Base-by-base conservation (phyloP, 2,113 vertebrate species). In the Odocoileus hemionus region DNA sequence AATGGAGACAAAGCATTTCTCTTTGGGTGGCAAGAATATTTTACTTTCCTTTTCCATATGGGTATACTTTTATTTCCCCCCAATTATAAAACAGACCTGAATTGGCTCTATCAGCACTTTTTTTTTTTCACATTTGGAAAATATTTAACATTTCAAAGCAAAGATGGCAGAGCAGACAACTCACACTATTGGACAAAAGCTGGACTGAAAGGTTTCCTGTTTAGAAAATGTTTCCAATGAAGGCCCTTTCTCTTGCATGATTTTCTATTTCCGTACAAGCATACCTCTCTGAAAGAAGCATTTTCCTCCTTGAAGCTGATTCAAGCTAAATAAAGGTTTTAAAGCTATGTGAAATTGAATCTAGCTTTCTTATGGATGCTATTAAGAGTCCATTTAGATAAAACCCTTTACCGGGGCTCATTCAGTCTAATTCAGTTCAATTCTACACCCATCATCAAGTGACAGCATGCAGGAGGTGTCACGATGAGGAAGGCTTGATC, bases 341-440 rank as follows among this genome's bases (percentile, higher is more conserved):
- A 55, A 55, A 55, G 54, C 19, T 55, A 9, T 55, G 54, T 55
- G 79, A 91, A 94, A 58, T 39, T 47, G 61, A 88, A 33, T 70
- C 89, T 95, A 36, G 3, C 67, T 97, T 97, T 97, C 70, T 85
- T 88, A 92, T 57, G 70, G 52, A 94, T 82, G 43, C 28, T 60
- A 26, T 90, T 92, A 90, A 47, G 47, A 47, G 47, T 11, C 28
- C 67, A 76, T 85, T 84, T 92, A 79, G 64, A 80, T 30, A 39
- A 64, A 92, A 86, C 83, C 1, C 30, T 76, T 88, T 91, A 36
- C 67, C 14, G 13, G 36, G 13, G 11, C 55, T 95, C 30, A 39
- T 94, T 92, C 33, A 54, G 21, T 84, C 89, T 67, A 95, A 91
- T 82, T 86, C 74, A 67, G 1, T 85, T 85, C 74, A 74, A 25